A percentile compares a stretch with the other conserved stretches of the same genome.
Evolutionary conservation across 2,113 vertebrate genomes (phyloP).

Genomic region (Puffinus mauretanicus): DNA sequence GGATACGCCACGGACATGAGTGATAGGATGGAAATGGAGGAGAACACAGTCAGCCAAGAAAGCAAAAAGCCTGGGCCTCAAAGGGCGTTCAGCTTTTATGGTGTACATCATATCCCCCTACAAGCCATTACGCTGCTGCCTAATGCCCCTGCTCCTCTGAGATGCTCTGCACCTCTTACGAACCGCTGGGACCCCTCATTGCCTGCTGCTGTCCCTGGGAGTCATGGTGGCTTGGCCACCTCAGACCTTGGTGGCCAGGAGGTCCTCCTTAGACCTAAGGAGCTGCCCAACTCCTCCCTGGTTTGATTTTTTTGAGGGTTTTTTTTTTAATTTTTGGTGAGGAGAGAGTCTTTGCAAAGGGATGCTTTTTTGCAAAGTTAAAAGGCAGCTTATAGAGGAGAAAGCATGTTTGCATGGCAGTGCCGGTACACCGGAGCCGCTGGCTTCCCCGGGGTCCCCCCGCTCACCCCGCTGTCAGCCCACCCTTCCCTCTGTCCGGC

Average conservation of each 20-base stretch:
- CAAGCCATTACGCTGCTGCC: background rate
- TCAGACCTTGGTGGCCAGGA: background rate
- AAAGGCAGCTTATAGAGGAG: background rate
- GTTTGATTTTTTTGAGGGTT: background rate
- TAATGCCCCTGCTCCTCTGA: background rate
- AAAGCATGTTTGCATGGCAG: background rate
- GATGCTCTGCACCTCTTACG: background rate
- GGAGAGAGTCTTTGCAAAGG: background rate
- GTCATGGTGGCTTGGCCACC: background rate
- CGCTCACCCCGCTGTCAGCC: background rate
- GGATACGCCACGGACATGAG: accelerated
- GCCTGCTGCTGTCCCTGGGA: background rate
- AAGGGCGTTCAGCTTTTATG: background rate
- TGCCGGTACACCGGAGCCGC: accelerated
- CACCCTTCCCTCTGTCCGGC: background rate
- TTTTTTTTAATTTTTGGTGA: background rate
- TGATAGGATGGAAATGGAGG: background rate
- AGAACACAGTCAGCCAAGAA: background rate
- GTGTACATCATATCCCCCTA: background rate
- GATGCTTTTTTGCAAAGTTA: background rate
- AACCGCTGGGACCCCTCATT: background rate
- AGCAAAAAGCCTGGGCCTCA: background rate
- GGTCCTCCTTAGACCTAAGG: background rate
- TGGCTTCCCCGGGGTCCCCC: background rate
- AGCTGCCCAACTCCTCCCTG: background rate